phyloP scores from a whole-genome alignment of 2,113 vertebrate species.

The Progne subis region DNA sequence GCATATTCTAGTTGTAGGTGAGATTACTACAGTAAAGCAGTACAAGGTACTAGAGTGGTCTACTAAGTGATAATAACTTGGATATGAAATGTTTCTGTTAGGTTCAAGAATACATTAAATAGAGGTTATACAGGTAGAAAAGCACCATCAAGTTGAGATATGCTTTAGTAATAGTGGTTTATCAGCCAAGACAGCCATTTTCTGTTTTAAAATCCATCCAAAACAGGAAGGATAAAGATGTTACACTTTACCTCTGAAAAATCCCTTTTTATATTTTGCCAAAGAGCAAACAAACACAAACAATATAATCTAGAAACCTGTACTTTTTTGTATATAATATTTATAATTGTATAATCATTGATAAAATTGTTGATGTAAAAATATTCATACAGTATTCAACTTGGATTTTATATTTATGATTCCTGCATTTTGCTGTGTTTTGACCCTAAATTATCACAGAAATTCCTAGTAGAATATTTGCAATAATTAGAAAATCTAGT shows the following conservation, averaged over 20 bases:
- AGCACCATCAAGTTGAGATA: background rate
- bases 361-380: background rate
- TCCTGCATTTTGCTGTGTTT: background rate
- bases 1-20: background rate
- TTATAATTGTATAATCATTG: background rate
- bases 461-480: background rate
- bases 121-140: background rate
- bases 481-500: background rate
- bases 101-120: background rate
- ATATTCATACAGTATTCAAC: background rate
- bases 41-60: background rate
- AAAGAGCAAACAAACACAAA: background rate
- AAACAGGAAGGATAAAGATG: background rate
- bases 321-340: background rate
- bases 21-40: background rate
- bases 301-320: background rate
- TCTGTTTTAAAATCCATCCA: background rate
- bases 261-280: background rate
- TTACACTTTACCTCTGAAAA: background rate
- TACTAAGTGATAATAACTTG: background rate
- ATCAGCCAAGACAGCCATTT: background rate
- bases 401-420: background rate
- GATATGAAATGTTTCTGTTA: background rate
- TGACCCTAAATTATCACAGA: background rate
- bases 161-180: background rate